Evolutionary conservation across 2,113 vertebrate species (phyloP).

Genomic region (Ammodytes marinus): DNA sequence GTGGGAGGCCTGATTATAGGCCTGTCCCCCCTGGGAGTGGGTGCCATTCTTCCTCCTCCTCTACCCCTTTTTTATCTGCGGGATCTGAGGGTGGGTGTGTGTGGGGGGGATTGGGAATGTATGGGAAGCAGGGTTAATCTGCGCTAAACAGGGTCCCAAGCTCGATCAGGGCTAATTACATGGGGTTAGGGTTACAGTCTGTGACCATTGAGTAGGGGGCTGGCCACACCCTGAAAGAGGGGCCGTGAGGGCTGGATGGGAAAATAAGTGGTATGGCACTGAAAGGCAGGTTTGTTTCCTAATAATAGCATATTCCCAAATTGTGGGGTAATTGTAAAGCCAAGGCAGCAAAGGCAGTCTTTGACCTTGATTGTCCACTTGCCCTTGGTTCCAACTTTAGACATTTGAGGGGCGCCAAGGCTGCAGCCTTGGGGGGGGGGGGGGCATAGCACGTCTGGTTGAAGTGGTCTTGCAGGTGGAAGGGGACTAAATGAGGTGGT

Average conservation of each 20-base stretch:
- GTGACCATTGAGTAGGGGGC: slow-evolving; percentile 22
- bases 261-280: neutral
- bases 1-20: slow-evolving; percentile 73
- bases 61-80: slow-evolving; percentile 56
- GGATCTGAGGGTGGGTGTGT: slow-evolving; percentile 32
- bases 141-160: slow-evolving; percentile 54
- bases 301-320: neutral
- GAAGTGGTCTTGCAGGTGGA: slow-evolving; percentile 51
- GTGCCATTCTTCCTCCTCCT: slow-evolving; percentile 60
- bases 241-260: neutral
- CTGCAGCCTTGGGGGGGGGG: neutral
- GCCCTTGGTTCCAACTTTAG: slow-evolving; percentile 5
- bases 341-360: neutral
- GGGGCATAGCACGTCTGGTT: slow-evolving; percentile 46
- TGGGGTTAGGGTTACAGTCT: slow-evolving; percentile 61
- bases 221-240: slow-evolving; percentile 30
- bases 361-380: slow-evolving; percentile 51
- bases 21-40: slow-evolving; percentile 56
- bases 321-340: neutral
- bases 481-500: slow-evolving; percentile 37
- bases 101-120: slow-evolving; percentile 36
- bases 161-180: slow-evolving; percentile 76
- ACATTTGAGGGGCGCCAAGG: slow-evolving; percentile 16
- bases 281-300: neutral
- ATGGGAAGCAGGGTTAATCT: slow-evolving; percentile 66